Evolutionary conservation across 2,113 vertebrate species (phyloP).

Genomic region (Tricholaema leucomelas): DNA sequence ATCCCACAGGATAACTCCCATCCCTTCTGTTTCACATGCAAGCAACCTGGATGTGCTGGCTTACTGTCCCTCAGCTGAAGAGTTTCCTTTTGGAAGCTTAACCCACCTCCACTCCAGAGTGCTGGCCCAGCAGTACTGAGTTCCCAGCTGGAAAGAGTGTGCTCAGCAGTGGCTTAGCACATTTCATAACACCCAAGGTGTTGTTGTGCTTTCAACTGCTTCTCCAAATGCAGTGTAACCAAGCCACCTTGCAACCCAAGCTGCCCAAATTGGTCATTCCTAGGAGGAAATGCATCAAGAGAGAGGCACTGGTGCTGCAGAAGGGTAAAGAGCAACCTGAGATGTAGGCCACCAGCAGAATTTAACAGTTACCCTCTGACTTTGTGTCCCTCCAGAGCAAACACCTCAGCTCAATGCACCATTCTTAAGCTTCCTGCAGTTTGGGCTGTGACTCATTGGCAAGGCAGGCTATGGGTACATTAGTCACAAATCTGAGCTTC

Average conservation of each 20-base stretch:
- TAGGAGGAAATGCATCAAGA: not conserved
- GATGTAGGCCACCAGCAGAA: not conserved
- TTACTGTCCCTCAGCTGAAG: not conserved
- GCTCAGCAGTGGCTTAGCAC: not conserved
- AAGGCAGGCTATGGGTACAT: not conserved
- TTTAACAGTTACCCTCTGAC: not conserved
- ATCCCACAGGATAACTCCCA: not conserved
- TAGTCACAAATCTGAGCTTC: not conserved
- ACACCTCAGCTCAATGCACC: not conserved
- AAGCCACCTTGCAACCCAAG: not conserved
- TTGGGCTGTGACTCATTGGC: fast-evolving
- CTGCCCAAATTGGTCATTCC: not conserved
- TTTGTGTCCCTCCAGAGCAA: not conserved
- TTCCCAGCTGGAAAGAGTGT: not conserved
- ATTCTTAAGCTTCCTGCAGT: fast-evolving
- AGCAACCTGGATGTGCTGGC: not conserved
- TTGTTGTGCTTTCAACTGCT: not conserved
- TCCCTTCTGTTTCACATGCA: not conserved
- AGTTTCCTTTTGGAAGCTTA: not conserved
- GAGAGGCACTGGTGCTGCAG: not conserved
- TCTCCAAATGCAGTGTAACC: not conserved
- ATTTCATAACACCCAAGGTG: not conserved
- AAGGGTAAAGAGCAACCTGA: not conserved
- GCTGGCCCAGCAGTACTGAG: not conserved
- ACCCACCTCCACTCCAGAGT: not conserved